These are phyloP conservation scores for Hybos culiciformis DNA, from an alignment of 2,888 invertebrate genomes.

Conservation along the genomic window DNA sequence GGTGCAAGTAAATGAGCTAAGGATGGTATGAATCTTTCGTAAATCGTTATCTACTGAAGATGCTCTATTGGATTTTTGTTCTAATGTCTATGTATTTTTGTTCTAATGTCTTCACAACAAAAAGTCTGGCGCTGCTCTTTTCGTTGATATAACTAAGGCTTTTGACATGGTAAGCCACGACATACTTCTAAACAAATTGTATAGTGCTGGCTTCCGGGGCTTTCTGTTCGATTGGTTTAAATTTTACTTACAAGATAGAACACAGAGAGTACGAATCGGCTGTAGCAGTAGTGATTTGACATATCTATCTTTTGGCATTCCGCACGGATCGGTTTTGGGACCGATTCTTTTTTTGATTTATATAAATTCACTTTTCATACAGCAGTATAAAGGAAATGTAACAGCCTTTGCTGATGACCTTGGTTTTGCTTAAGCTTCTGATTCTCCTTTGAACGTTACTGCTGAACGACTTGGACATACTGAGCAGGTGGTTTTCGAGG, in stretches of 20 bases:
- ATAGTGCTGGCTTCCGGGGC: not conserved
- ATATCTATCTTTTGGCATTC: not conserved
- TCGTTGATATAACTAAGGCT: not conserved
- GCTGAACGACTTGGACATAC: not conserved
- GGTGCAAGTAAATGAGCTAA: no score
- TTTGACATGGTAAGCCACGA: not conserved
- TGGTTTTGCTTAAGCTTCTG: not conserved
- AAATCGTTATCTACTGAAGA: no score
- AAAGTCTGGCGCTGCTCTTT: not conserved
- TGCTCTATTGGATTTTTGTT: no score
- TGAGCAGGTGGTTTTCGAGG: slow-evolving; percentile 4
- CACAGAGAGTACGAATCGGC: not conserved
- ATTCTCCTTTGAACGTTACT: not conserved
- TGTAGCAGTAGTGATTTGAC: not conserved
- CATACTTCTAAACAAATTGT: not conserved
- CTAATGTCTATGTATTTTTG: no score
- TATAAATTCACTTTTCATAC: not conserved
- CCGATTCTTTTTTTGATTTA: not conserved
- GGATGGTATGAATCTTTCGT: no score
- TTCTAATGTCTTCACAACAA: no score
- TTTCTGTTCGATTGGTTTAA: not conserved
- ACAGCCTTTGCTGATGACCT: not conserved
- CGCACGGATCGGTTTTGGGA: not conserved
- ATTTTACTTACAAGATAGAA: not conserved
- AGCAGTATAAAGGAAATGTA: not conserved